Base-by-base conservation (phyloP, 1,140 invertebrate genomes). In the Chlorops oryzae region DNA sequence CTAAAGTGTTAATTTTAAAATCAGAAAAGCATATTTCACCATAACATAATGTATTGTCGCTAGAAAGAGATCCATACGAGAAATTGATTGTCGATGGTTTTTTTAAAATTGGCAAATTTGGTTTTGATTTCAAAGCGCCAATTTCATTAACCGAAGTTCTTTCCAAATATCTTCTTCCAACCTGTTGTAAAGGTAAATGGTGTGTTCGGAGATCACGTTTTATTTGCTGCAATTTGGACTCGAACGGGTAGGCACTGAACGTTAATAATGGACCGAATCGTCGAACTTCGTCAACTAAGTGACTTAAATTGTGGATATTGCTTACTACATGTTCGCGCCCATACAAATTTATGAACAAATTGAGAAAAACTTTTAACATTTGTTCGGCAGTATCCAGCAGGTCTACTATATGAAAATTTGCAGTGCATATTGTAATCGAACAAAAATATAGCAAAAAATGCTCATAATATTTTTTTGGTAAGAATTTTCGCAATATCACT, bases 161-260 rank as follows among this genome's bases (percentile, higher is more conserved):
- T 28, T 59, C 56, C 13, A 17, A 3, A 7, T 54, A 20, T 32
- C 28, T 32, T 32, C n/a, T 32, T 32, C 7, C 28, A 9, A n/a
- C 28, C n/a, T 32, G 28, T 9, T 7, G 28, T n/a, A 32, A n/a
- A 9, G 28, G 28, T 9, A 32, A n/a, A 32, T 32, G 28, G n/a
- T n/a, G 7, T 9, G 34, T 35, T 13, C 10, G 34, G 18, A 35
- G 34, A 15, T 15, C n/a, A 35, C 18, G 34, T 35, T 35, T 35
- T 35, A 35, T 15, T 15, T 13, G 18, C 47, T 5, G 21, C 15
- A 60, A 23, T 17, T 32, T 27, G 28, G 49, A 56, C 43, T 62
- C 57, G 40, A 35, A 35, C 5, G 34, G 34, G 34, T 35, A 35
- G 9, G 34, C n/a, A 9, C 34, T 35, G 3, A 35, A 35, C 3